Base-by-base conservation (phyloP, 1,140 invertebrate species). In the Philotrypesis tridentata region DNA sequence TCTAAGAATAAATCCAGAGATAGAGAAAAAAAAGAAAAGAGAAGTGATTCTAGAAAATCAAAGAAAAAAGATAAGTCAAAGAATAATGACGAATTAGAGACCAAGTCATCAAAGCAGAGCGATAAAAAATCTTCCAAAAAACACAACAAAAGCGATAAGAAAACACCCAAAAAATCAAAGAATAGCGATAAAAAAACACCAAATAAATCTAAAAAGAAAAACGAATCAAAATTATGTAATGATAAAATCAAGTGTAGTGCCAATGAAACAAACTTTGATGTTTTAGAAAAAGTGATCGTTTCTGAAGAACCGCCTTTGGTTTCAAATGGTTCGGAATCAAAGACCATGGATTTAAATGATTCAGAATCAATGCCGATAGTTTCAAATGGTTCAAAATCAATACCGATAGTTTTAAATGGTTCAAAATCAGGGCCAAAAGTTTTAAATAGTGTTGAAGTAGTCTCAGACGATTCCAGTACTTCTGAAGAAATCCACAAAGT, bases 111-210 rank as follows among this genome's bases (percentile, higher is more conserved):
- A 11, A 70, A 70, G 17, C 29, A 27, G 1, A 71, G 14, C 33
- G 33, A 14, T n/a, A 71, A 65, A 67, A 65, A 9, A 21, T 17
- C 70, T 5, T 14, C 43, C 14, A 73, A 70, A 8, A 81, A 67
- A 33, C 8, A 9, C 0, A 80, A 68, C 9, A 75, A 60, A 60
- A 21, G n/a, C 43, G 25, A 29, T 21, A 31, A 31, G 17, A 60
- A 21, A 7, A 31, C 37, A n/a, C 37, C 37, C 43, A 43, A 55
- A 74, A 65, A 67, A 67, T 48, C 27, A 27, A 74, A 80, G 21
- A 55, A 68, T 8, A 67, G 7, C 21, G 1, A 11, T 21, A 33
- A 67, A 67, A 67, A 61, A 61, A 23, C 17, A 14, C 37, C 40
- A 33, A 65, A 29, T 11, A 65, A 65, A 65, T 25, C 43, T 40